These are phyloP conservation scores for Anguilla anguilla DNA, from an alignment of 2,797 vertebrate species.

Conservation along the genomic window DNA sequence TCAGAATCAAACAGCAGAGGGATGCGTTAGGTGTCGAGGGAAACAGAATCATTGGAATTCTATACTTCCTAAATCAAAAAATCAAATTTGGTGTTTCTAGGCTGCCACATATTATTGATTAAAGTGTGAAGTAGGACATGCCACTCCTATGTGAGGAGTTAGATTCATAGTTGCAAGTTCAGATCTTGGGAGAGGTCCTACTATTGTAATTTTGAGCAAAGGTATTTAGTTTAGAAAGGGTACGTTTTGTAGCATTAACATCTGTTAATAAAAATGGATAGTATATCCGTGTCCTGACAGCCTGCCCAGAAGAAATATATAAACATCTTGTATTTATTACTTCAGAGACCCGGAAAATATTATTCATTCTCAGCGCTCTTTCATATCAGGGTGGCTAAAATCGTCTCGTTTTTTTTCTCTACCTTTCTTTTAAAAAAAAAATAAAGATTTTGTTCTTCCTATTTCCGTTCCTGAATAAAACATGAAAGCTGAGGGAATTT, in stretches of 20 bases:
- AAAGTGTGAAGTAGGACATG: conserved; percentile 6
- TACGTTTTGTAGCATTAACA: no score
- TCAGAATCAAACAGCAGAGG: not conserved
- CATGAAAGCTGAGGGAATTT: not conserved
- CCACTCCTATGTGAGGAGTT: not conserved
- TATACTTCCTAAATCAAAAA: conserved; percentile 24
- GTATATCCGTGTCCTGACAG: not conserved
- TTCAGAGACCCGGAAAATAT: not conserved
- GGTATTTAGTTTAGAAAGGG: no score
- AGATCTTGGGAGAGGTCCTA: not conserved
- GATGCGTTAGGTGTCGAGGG: not conserved
- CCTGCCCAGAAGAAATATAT: not conserved
- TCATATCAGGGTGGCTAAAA: not conserved
- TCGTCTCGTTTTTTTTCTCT: not conserved
- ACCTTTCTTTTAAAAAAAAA: not conserved
- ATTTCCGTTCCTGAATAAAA: not conserved
- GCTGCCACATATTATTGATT: conserved; percentile 20
- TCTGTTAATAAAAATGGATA: not conserved
- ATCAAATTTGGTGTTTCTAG: conserved; percentile 13
- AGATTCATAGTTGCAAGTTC: not conserved
- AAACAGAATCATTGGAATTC: conserved; percentile 21
- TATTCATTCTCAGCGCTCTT: not conserved
- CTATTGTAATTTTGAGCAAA: not conserved
- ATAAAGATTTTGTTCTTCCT: not conserved
- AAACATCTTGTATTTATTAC: not conserved